Evolutionary conservation across 2,113 vertebrate species (phyloP).

Genomic region (Capreolus pygargus): DNA sequence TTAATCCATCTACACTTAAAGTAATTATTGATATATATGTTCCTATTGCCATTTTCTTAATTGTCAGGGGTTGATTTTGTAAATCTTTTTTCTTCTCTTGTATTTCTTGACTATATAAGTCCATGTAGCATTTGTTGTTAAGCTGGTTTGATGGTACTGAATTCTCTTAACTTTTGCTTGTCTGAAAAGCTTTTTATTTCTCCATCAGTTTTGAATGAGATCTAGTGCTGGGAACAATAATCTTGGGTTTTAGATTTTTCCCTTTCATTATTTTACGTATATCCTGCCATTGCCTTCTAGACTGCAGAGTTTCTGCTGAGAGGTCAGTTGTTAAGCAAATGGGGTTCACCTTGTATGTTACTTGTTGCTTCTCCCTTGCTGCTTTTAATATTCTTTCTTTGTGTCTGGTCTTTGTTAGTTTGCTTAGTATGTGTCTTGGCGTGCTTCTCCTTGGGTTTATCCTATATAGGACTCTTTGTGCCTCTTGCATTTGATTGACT

Average conservation of each 20-base stretch:
- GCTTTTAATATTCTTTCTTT: neutral
- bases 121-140: neutral
- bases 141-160: neutral
- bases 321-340: neutral
- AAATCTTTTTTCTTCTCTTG: neutral
- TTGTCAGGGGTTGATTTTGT: neutral
- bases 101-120: neutral
- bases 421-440: neutral
- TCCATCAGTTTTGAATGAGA: neutral
- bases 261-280: neutral
- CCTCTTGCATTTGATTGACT: neutral
- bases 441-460: neutral
- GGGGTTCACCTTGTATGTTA: neutral
- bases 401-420: neutral
- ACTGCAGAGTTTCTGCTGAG: neutral
- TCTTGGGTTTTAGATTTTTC: neutral
- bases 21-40: neutral
- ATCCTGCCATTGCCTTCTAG: neutral
- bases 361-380: neutral
- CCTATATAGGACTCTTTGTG: neutral
- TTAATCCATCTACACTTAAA: neutral
- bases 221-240: neutral
- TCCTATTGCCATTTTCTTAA: neutral
- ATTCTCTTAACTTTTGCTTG: neutral
- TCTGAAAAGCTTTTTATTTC: neutral